These are phyloP conservation scores for Uria aalge DNA, from an alignment of 2,113 vertebrate species.

Conservation along the genomic window DNA sequence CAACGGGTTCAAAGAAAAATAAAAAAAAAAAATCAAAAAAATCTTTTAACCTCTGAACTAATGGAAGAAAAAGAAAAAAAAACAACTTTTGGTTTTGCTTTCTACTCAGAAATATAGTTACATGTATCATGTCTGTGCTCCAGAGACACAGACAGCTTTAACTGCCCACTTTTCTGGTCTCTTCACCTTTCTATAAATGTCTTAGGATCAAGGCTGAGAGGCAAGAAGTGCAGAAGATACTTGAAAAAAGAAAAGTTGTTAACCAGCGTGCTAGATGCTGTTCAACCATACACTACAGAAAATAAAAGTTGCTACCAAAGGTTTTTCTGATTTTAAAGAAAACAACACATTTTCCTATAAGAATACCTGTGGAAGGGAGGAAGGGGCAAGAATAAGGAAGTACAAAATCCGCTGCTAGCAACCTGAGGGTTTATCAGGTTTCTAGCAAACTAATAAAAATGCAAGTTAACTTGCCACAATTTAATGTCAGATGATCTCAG, in stretches of 20 bases:
- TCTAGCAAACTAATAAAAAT: background rate
- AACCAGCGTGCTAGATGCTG: background rate
- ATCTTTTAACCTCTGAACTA: background rate
- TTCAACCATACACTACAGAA: background rate
- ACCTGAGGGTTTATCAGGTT: background rate
- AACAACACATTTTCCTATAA: background rate
- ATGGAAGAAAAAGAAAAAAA: background rate
- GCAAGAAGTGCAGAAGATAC: background rate
- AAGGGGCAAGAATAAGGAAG: background rate
- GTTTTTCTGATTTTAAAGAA: background rate
- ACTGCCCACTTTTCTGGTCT: background rate
- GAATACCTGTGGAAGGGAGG: background rate
- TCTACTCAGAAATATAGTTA: background rate
- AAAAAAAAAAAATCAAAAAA: background rate
- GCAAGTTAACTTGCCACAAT: background rate
- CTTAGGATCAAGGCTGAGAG: background rate
- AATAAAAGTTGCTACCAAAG: background rate
- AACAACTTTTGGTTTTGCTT: background rate
- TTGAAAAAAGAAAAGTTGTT: background rate
- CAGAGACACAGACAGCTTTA: background rate
- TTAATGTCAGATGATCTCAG: conserved; percentile 42
- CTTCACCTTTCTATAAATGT: background rate
- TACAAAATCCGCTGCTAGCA: background rate
- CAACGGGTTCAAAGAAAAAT: background rate
- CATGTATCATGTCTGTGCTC: background rate